These are phyloP conservation scores for Apotomis betuletana DNA, from an alignment of 2,888 invertebrate genomes.

Conservation along the genomic window DNA sequence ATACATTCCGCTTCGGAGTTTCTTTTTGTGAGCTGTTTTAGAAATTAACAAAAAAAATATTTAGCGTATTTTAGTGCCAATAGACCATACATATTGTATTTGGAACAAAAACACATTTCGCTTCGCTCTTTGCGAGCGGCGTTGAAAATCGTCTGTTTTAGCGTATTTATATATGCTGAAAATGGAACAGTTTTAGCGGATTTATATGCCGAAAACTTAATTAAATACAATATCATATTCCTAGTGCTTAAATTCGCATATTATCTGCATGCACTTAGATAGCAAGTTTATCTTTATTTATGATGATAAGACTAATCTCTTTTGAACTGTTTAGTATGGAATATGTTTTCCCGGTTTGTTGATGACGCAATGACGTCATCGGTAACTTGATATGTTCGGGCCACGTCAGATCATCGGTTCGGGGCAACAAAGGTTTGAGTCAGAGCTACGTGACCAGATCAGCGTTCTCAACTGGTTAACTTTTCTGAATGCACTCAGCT, in stretches of 20 bases:
- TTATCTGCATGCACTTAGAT: neutral
- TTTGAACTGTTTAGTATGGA: neutral
- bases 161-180: too few species aligned
- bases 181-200: too few species aligned
- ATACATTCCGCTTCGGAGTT: slow-evolving; percentile 57
- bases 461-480: slow-evolving; percentile 9
- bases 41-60: slow-evolving; percentile 44
- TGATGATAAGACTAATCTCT: neutral
- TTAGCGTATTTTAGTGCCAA: too few species aligned
- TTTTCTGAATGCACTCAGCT: slow-evolving; percentile 1
- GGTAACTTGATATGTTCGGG: neutral
- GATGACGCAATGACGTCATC: slow-evolving; percentile 18
- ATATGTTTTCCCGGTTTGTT: slow-evolving; percentile 9
- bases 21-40: slow-evolving; percentile 65
- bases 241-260: too few species aligned
- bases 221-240: too few species aligned
- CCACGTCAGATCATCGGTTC: slow-evolving; percentile 25
- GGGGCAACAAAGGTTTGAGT: slow-evolving; percentile 35
- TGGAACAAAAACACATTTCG: too few species aligned
- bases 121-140: too few species aligned
- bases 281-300: neutral
- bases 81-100: too few species aligned
- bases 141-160: too few species aligned
- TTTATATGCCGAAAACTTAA: too few species aligned
- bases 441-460: slow-evolving; percentile 24